phyloP scores from a whole-genome alignment of 2,888 invertebrate species.

The Plagodis dolabraria region DNA sequence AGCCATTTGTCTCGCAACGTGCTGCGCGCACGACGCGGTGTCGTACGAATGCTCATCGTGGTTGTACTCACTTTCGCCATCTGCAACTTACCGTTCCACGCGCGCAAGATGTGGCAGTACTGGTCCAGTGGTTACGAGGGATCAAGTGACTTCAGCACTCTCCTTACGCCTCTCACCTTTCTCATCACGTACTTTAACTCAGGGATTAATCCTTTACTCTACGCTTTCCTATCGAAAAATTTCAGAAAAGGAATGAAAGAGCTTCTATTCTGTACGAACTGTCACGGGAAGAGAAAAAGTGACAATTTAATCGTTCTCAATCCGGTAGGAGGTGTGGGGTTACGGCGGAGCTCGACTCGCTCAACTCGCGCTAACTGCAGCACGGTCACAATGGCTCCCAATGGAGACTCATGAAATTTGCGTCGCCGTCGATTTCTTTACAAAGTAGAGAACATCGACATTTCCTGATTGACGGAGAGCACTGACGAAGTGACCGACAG shows the following conservation, averaged over 20 bases:
- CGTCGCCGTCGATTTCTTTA: conserved; percentile 72
- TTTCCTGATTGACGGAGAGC: conserved; percentile 83
- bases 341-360: conserved; percentile 78
- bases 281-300: conserved; percentile 67
- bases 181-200: conserved; percentile 95
- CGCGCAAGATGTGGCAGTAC: conserved; percentile 94
- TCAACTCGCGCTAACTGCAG: conserved; percentile 83
- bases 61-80: conserved; percentile 95
- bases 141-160: conserved; percentile 89
- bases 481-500: conserved; percentile 79
- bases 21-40: conserved; percentile 91
- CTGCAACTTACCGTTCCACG: conserved; percentile 95
- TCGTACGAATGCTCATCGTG: conserved; percentile 94
- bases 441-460: conserved; percentile 71
- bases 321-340: conserved; percentile 70
- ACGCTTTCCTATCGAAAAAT: conserved; percentile 93
- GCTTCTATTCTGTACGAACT: conserved; percentile 86
- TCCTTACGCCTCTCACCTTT: conserved; percentile 94
- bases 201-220: conserved; percentile 94
- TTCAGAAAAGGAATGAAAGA: conserved; percentile 94
- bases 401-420: conserved; percentile 79
- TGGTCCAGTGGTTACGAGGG: conserved; percentile 90
- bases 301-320: conserved; percentile 75
- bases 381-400: conserved; percentile 81
- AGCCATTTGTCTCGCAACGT: conserved; percentile 91